Base-by-base conservation (phyloP, 2,888 invertebrate genomes). In the Hylaea fasciaria region DNA sequence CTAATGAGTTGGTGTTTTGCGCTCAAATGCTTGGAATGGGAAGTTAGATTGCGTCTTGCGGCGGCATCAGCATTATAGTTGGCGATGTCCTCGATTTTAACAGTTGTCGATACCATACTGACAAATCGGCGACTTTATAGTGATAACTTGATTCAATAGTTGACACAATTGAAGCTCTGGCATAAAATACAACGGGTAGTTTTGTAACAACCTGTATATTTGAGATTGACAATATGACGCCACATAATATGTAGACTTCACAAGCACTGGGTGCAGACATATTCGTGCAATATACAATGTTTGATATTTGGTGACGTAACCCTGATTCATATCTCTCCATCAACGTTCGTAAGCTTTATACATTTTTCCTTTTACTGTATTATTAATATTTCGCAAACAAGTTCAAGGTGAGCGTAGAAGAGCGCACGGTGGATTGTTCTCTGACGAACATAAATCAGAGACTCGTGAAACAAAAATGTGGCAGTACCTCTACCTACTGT, bases 401-500 rank as follows among this genome's bases (percentile, higher is more conserved):
- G 70, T 69, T 70, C 63, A 66, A 64, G 65, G 66, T 65, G 63
- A 70, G 22, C 28, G 22, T 11, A 37, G 37, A 50, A 49, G 50
- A 58, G 46, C 29, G 43, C 39, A 70, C 72, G 74, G 75, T 86
- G 81, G 85, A 84, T 82, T 79, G 80, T 76, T 70, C 76, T 72
- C 71, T 74, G 73, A 70, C 71, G 70, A 76, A 70, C 80, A 82
- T 83, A 82, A 82, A 82, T 83, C 71, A 77, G 69, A 69, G 74
- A 70, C 65, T 68, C 76, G 70, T 70, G 69, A 71, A 81, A 83
- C 85, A 86, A 86, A 85, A 83, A 85, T 78, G 71, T 81, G 82
- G 73, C 81, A 85, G 86, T n/a, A n/a, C n/a, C n/a, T n/a, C n/a
- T n/a, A n/a, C n/a, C n/a, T 86, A 82, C 47, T 55, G 48, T 61